Evolutionary conservation across 2,797 vertebrate species (phyloP), one percentile per base, ranked within the genome.

Genomic region (Gymnocypris eckloni): DNA sequence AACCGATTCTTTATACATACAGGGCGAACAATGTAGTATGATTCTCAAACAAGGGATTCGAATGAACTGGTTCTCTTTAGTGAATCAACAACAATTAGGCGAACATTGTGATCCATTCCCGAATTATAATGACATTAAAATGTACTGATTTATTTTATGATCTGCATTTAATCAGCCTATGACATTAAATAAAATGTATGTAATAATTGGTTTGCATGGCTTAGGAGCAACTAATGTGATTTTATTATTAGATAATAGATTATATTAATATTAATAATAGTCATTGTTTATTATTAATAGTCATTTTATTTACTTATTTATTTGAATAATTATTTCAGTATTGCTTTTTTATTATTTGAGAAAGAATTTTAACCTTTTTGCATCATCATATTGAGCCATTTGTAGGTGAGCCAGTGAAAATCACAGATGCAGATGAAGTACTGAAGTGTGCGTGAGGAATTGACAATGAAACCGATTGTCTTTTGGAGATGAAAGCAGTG

Each of bases 401-500:
- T 61, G 18, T 41, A n/a, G 12, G 33, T 39, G 8, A 78, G 13
- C 37, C 54, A 41, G 10, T n/a, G 76, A 9, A 4, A 43, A 41
- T 56, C 13, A 59, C 16, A 4, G 3, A 48, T 70, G n/a, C 16
- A 33, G 52, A 33, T 56, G 18, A 76, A 7, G 72, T 13, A 67
- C 59, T 69, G 25, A 59, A 72, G 25, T 41, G 22, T 73, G 52
- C 41, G 4, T 20, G 28, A 75, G 39, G 73, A 71, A 28, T 8
- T 20, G 75, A 25, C 76, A 39, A 72, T 59, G 13, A 72, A 85
- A 56, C 54, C 1, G n/a, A 70, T 78, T 69, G 73, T 84, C 67
- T 50, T 69, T 48, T 79, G 15, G 6, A 85, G 83, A 85, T 79
- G 52, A 79, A 79, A 72, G 76, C 66, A 56, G 10, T 16, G 37